A percentile compares a stretch with the other conserved stretches of the same genome.
phyloP scores from a whole-genome alignment of 2,888 invertebrate genomes.

The Luffia ferchaultella region DNA sequence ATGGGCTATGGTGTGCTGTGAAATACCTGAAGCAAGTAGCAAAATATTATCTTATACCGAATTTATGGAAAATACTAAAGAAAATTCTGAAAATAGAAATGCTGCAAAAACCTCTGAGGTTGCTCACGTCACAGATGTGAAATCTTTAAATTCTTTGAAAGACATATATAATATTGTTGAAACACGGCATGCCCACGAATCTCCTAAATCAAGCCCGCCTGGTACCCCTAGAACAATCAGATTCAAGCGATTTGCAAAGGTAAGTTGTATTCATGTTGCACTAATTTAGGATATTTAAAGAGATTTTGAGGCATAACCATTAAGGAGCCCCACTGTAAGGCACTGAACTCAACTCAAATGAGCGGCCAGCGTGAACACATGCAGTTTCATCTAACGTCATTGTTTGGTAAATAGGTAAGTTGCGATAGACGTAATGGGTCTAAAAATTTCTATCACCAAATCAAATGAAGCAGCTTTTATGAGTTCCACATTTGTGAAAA shows the following conservation, averaged over 20 bases:
- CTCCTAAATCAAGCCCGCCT: conserved; percentile 30
- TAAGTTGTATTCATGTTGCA: too few relatives aligned
- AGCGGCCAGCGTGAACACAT: too few relatives aligned
- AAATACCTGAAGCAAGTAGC: conserved; percentile 28
- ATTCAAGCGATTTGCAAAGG: conserved; percentile 48
- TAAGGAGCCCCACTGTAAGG: too few relatives aligned
- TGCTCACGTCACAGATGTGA: conserved; percentile 8
- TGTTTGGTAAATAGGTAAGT: too few relatives aligned
- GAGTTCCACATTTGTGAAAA: too few relatives aligned
- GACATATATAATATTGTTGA: conserved; percentile 39
- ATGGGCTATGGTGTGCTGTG: conserved; percentile 42
- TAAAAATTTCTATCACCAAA: too few relatives aligned
- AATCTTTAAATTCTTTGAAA: conserved; percentile 27
- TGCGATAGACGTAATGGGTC: too few relatives aligned
- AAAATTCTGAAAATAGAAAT: conserved; percentile 40
- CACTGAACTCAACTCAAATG: too few relatives aligned
- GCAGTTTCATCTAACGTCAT: too few relatives aligned
- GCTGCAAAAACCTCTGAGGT: conserved; percentile 23
- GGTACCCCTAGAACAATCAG: conserved; percentile 44
- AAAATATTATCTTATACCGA: conserved; percentile 31
- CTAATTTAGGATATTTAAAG: too few relatives aligned
- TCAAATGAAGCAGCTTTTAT: too few relatives aligned
- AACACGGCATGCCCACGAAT: conserved; percentile 15
- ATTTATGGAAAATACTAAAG: conserved; percentile 33
- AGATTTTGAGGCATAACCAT: too few relatives aligned